These are phyloP conservation scores for Mionectes macconnelli DNA, from an alignment of 2,113 vertebrate genomes.

Conservation along the genomic window DNA sequence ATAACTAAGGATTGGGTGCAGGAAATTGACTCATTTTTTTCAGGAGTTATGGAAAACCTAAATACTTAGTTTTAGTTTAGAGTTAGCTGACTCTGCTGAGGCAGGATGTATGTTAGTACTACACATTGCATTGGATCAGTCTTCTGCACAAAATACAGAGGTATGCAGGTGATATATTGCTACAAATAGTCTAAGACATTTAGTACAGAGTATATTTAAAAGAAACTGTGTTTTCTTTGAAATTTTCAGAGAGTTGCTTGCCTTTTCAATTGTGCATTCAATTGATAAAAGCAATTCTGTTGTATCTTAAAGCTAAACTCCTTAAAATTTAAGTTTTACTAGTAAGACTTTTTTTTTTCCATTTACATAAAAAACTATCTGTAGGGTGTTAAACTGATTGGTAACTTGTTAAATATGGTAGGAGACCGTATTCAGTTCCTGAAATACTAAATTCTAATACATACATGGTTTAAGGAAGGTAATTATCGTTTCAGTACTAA, in stretches of 20 bases:
- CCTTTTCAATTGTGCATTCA: background rate
- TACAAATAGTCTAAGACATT: background rate
- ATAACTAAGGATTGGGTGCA: background rate
- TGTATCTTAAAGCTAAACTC: background rate
- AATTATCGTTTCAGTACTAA: background rate
- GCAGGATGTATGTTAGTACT: background rate
- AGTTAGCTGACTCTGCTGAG: background rate
- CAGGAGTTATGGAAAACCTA: background rate
- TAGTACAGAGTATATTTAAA: background rate
- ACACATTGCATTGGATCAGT: background rate
- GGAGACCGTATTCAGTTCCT: background rate
- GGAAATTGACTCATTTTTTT: background rate
- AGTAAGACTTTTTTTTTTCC: background rate
- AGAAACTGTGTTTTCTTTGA: background rate
- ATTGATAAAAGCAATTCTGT: background rate
- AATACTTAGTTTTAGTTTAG: background rate
- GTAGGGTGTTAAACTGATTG: background rate
- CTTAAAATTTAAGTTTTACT: background rate
- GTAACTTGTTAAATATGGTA: background rate
- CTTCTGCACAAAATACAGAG: background rate
- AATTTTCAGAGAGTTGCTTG: background rate
- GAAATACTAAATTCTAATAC: background rate
- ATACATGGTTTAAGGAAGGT: background rate
- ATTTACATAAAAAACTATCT: background rate
- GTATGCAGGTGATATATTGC: background rate